These are phyloP conservation scores for Drosophila lacertosa DNA, from an alignment of 1,140 invertebrate genomes.

Conservation along the genomic window DNA sequence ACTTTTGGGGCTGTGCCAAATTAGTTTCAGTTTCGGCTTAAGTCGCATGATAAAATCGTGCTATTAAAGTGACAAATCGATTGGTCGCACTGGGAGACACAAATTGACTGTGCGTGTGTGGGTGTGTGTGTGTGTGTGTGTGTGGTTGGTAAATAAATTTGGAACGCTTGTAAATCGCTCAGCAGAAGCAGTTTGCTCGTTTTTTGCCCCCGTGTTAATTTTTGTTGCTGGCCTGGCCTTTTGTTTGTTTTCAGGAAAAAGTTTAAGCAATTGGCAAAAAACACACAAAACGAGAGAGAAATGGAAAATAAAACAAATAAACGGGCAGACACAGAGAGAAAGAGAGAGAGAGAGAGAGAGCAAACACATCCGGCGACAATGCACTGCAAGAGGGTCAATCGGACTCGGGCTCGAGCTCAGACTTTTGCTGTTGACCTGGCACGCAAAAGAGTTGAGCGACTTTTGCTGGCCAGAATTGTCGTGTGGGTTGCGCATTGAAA, in stretches of 20 bases:
- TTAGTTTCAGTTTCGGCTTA: conserved; percentile 53
- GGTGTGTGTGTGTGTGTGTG: neutral
- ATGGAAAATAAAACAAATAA: conserved; percentile 57
- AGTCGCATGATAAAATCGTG: conserved; percentile 43
- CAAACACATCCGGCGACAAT: conserved; percentile 65
- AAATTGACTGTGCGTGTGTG: conserved; percentile 9
- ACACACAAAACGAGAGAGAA: conserved; percentile 14
- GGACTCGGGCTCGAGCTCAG: conserved; percentile 4
- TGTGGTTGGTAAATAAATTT: conserved; percentile 23
- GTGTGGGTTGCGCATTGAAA: conserved; percentile 4
- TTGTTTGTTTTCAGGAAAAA: conserved; percentile 35
- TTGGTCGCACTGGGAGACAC: conserved; percentile 17
- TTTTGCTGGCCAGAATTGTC: neutral
- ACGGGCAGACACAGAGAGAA: conserved; percentile 39
- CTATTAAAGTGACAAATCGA: conserved; percentile 64
- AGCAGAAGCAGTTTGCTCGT: conserved; percentile 6
- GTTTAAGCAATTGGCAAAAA: conserved; percentile 25
- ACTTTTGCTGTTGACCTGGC: conserved; percentile 48
- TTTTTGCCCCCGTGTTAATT: conserved; percentile 1
- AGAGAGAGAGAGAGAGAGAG: conserved; percentile 35
- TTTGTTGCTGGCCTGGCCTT: neutral
- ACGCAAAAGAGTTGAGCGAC: conserved; percentile 44
- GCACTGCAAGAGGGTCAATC: conserved; percentile 59
- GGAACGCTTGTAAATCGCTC: conserved; percentile 17
- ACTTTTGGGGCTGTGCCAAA: conserved; percentile 66